Conservation (phyloP, 2,888 invertebrate species). For the Tubulanus polymorphus region DNA sequence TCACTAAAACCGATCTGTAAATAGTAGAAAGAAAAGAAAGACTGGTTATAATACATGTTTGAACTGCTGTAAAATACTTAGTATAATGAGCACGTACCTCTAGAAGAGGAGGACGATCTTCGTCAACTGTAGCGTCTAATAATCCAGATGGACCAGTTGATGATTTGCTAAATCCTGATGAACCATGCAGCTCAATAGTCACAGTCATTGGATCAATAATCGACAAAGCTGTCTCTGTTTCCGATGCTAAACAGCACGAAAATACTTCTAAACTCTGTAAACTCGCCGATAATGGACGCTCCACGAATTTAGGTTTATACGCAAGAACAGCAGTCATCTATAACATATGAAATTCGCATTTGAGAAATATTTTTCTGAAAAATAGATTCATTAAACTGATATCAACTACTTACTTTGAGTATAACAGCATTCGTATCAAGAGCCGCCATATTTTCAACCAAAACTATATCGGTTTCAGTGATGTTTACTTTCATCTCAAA, state of each 20-base stretch:
- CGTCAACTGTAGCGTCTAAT: conserved; percentile 34
- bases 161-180: conserved; percentile 33
- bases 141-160: conserved; percentile 30
- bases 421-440: conserved; percentile 92
- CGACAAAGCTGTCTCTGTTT: conserved; percentile 88
- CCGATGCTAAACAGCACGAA: conserved; percentile 83
- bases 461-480: conserved; percentile 90
- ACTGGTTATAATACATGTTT: not conserved
- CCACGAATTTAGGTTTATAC: conserved; percentile 66
- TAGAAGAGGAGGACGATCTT: conserved; percentile 37
- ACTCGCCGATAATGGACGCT: conserved; percentile 79
- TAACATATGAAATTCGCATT: conserved; percentile 31
- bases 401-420: conserved; percentile 56
- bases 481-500: conserved; percentile 88
- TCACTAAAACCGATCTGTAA: conserved; percentile 55
- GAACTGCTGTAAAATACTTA: not conserved
- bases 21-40: not conserved
- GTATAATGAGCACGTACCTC: conserved; percentile 34
- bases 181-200: conserved; percentile 43
- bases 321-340: conserved; percentile 84
- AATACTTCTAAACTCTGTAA: conserved; percentile 86
- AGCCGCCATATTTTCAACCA: conserved; percentile 84
- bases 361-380: conserved; percentile 2
- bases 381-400: not conserved
- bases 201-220: conserved; percentile 91